Percentiles rank a stretch among this genome's conserved stretches.
These are phyloP conservation scores for Enteromius trimaculatus DNA, from an alignment of 2,797 vertebrate species.

Conservation along the genomic window DNA sequence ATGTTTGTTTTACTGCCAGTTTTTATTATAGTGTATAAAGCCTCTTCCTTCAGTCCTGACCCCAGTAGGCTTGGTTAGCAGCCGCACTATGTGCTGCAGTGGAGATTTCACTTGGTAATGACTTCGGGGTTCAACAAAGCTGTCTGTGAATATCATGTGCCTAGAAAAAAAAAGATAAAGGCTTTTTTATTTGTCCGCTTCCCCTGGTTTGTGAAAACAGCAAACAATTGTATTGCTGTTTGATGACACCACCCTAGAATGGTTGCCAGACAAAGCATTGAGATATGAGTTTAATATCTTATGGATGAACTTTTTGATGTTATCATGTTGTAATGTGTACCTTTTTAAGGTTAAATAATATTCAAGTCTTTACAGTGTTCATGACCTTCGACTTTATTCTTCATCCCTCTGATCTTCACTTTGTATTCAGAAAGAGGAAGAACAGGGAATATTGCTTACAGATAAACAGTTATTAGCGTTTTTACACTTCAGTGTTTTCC, in stretches of 20 bases:
- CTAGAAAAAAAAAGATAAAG: conserved; percentile 51
- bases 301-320: background rate
- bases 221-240: conserved; percentile 34
- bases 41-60: conserved; percentile 16
- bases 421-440: background rate
- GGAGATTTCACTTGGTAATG: conserved; percentile 45
- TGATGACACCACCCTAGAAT: conserved; percentile 38
- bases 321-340: background rate
- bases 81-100: conserved; percentile 10
- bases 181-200: conserved; percentile 49
- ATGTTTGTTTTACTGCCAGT: conserved; percentile 14
- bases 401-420: background rate
- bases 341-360: conserved; percentile 5
- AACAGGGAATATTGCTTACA: background rate
- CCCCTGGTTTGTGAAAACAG: conserved; percentile 47
- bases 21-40: conserved; percentile 16
- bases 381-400: background rate
- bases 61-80: background rate
- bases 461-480: background rate
- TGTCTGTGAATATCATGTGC: conserved; percentile 54
- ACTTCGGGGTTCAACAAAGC: conserved; percentile 39
- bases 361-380: background rate
- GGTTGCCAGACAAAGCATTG: conserved; percentile 9
- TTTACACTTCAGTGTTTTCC: background rate
- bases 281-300: conserved; percentile 3